Evolutionary conservation across 2,888 invertebrate species (phyloP), one percentile per base, ranked within the genome.

Genomic region (Ellobium chinense): DNA sequence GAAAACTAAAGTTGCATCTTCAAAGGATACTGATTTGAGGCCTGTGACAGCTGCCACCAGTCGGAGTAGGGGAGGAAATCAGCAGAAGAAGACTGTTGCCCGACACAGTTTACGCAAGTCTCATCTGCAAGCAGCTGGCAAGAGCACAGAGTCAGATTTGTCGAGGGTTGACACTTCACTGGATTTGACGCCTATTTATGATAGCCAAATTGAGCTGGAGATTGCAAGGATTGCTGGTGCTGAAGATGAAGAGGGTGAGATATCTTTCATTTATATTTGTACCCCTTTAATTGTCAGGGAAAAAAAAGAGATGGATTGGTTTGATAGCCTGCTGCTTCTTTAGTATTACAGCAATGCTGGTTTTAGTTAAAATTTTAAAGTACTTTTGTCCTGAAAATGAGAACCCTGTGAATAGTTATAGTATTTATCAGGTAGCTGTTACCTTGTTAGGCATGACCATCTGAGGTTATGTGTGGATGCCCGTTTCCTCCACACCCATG

Each of bases 41-140:
- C 69, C 69, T 18, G 69, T 14, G 21, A 69, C 69, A 69, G 69
- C 69, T 18, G 27, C 37, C 39, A 39, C 27, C 12, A 24, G 31
- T n/a, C 36, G 69, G 9, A n/a, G 31, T 12, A 69, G 39, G 37
- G 34, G 31, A 7, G 65, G n/a, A 7, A 65, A 34, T 65, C 65
- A 31, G 5, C 65, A 31, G 5, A 65, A n/a, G 65, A 65, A 65
- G 31, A 4, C 34, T 5, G 29, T 18, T 31, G 69, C 37, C 12
- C 7, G 69, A 37, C 69, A 36, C 5, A 69, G 39, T 34, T 39
- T 69, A 24, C 37, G 39, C 14, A 69, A 69, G 69, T 69, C 69
- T 12, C 69, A 69, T 37, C 27, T 69, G 18, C 69, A 69, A 9
- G 69, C 69, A n/a, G 9, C 69, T 5, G 69, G 69, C 18, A 69